Evolutionary conservation across 2,888 invertebrate genomes (phyloP).

Genomic region (Lymantria dispar): DNA sequence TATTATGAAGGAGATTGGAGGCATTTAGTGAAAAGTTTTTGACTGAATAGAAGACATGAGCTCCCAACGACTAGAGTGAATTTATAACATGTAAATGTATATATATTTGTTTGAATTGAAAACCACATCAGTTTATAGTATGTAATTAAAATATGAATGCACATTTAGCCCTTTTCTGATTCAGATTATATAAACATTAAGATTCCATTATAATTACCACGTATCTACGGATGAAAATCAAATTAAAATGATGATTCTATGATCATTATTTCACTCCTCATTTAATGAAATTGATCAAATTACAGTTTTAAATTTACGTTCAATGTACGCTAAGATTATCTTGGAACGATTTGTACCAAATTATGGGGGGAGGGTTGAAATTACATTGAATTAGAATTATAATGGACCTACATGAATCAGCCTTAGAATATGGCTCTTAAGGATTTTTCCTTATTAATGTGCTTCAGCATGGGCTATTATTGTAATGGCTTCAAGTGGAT

Average conservation of each 20-base stretch:
- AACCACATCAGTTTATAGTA: no score
- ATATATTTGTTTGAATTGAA: no score
- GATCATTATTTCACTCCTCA: constrained; percentile 45
- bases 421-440: background rate
- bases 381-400: constrained; percentile 23
- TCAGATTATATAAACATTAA: no score
- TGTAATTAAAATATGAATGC: no score
- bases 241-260: constrained; percentile 43
- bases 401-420: constrained; percentile 7
- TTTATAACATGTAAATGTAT: no score
- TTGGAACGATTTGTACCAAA: constrained; percentile 25
- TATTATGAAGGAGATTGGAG: no score
- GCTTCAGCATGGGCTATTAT: background rate
- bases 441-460: background rate
- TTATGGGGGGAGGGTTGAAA: constrained; percentile 17
- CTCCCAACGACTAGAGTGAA: no score
- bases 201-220: no score
- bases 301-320: constrained; percentile 43
- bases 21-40: no score
- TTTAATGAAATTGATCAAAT: constrained; percentile 64
- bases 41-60: no score
- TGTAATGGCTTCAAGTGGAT: constrained; percentile 8
- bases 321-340: constrained; percentile 21
- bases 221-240: constrained; percentile 25
- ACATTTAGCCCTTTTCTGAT: no score